Base-by-base conservation (phyloP, 23 tunicate species). In the Ciona savignyi region DNA sequence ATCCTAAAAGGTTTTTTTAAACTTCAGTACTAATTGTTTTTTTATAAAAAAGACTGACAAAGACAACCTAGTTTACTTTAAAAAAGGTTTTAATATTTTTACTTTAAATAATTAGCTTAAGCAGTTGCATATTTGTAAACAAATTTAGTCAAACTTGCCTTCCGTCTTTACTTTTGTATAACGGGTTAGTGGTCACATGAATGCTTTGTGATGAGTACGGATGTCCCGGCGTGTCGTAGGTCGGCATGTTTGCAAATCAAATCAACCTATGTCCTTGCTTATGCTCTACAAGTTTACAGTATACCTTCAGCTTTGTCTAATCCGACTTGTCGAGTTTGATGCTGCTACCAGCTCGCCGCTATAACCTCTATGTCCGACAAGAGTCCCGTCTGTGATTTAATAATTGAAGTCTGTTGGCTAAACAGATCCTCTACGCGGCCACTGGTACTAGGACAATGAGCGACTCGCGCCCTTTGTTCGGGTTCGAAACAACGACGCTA, bases 151-250 rank as follows among this genome's bases (percentile, higher is more conserved):
- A n/a, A n/a, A 73, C 87, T 86, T 60, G 75, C 95, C 35, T 87
- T 51, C 86, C 86, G 23, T 60, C 73, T 63, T 71, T 88, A 62
- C 81, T 81, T 77, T 88, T 88, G 71, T 80, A 88, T 21, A 88
- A 69, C n/a, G 96, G 96, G 63, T 67, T 88, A 30, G 77, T 32
- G 25, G 96, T 88, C 35, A 88, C 96, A 74, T 81, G 81, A 27
- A 88, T 75, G 62, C 96, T 88, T 49, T 88, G 87, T n/a, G 96
- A 81, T 20, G 73, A 66, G 30, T 81, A 88, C 19, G 96, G 96
- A 63, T 88, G 96, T 0, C 96, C 96, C 0, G 96, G 87, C 11
- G 87, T 35, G 63, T 64, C 35, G 34, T 88, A 80, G 67, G 72
- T 82, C 29, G 96, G 96, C 96, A 88, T 88, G 9, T 4, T 63